Evolutionary conservation across 2,888 invertebrate species (phyloP).

Genomic region (Girardia tigrina): DNA sequence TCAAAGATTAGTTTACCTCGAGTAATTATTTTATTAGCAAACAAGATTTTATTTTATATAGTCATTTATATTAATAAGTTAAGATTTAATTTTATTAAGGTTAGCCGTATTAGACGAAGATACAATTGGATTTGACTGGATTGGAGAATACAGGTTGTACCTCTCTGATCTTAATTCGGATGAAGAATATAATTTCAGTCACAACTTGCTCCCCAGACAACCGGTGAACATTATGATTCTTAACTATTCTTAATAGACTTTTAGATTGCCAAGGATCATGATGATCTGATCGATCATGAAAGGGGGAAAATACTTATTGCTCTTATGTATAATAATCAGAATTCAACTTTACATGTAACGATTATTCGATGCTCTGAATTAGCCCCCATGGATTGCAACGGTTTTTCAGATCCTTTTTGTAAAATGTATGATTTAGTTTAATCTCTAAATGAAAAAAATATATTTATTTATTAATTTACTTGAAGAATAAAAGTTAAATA

Average conservation of each 20-base stretch:
- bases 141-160: slow-evolving; percentile 60
- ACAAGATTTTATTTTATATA: no score
- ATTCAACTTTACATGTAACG: slow-evolving; percentile 60
- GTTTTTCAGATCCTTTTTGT: slow-evolving; percentile 85
- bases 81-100: no score
- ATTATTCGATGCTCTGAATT: slow-evolving; percentile 70
- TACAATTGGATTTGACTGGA: slow-evolving; percentile 66
- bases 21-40: no score
- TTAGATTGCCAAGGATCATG: slow-evolving; percentile 6
- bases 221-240: not conserved
- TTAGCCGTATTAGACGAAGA: slow-evolving; percentile 63
- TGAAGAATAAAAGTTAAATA: no score
- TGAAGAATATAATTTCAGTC: slow-evolving; percentile 28
- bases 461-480: no score
- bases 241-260: not conserved
- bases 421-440: no score
- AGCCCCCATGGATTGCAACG: slow-evolving; percentile 76
- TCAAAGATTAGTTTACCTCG: no score
- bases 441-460: no score
- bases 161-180: slow-evolving; percentile 41
- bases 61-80: no score
- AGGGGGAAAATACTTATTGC: slow-evolving; percentile 21
- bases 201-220: slow-evolving; percentile 16
- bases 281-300: not conserved
- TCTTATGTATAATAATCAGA: not conserved